These are phyloP conservation scores for Danio choprae DNA, from an alignment of 2,797 vertebrate genomes.

Conservation along the genomic window DNA sequence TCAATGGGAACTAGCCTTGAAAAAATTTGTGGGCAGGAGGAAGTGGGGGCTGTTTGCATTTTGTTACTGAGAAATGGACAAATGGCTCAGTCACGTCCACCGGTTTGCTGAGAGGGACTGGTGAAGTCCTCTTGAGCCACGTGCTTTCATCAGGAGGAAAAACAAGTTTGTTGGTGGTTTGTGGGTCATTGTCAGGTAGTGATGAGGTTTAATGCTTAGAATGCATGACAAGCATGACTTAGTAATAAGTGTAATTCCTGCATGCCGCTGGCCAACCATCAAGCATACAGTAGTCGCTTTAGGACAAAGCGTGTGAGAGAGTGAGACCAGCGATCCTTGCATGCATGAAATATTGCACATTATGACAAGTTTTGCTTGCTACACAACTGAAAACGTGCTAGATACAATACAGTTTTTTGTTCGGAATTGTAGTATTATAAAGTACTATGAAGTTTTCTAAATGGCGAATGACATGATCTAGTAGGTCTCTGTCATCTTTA, in stretches of 20 bases:
- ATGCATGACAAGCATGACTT: slow-evolving; percentile 56
- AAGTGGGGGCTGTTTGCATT: slow-evolving; percentile 12
- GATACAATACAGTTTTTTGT: no score
- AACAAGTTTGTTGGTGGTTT: slow-evolving; percentile 61
- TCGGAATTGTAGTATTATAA: no score
- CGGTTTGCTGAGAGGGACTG: slow-evolving; percentile 27
- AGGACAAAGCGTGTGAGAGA: no score
- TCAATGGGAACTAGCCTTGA: not conserved
- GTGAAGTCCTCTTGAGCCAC: slow-evolving; percentile 9
- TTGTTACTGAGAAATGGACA: slow-evolving; percentile 31
- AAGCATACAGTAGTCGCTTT: no score
- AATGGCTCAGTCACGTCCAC: slow-evolving; percentile 12
- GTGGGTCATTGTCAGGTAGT: slow-evolving; percentile 58
- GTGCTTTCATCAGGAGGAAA: slow-evolving; percentile 42
- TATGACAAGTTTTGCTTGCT: no score
- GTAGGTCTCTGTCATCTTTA: no score
- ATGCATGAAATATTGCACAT: no score
- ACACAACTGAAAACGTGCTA: no score
- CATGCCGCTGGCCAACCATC: slow-evolving; percentile 54
- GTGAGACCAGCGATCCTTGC: no score
- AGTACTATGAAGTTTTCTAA: no score
- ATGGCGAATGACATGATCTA: no score
- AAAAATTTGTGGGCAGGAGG: not conserved
- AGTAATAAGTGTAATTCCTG: no score
- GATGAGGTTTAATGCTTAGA: slow-evolving; percentile 56